These are phyloP conservation scores for Smittia sp. DNA, from an alignment of 2,888 invertebrate species.

Conservation along the genomic window DNA sequence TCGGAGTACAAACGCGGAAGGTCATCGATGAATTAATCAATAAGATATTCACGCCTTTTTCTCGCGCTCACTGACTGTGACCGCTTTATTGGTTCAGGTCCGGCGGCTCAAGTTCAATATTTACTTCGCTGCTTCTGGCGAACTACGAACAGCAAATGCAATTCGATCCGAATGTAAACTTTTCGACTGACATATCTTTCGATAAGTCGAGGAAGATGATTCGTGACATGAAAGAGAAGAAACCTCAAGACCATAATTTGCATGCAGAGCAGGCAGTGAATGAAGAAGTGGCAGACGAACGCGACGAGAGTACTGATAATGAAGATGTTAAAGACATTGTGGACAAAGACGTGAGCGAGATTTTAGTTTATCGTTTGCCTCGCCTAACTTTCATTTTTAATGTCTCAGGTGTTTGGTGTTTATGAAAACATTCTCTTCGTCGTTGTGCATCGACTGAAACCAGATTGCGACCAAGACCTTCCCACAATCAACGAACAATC, in stretches of 20 bases:
- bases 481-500: background rate
- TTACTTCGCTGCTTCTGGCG: slow-evolving; percentile 16
- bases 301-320: too few species aligned
- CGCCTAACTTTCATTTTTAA: too few species aligned
- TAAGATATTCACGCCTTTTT: background rate
- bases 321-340: background rate
- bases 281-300: background rate
- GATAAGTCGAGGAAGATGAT: background rate
- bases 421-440: slow-evolving; percentile 21
- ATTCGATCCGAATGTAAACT: background rate
- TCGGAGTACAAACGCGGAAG: background rate
- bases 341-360: too few species aligned
- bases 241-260: background rate
- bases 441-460: background rate
- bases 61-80: background rate
- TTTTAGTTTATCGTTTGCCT: background rate
- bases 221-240: background rate
- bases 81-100: background rate
- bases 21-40: background rate
- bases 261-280: background rate
- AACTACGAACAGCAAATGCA: slow-evolving; percentile 24
- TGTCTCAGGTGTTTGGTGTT: background rate
- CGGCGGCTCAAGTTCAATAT: slow-evolving; percentile 1
- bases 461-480: background rate
- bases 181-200: background rate